Conservation (phyloP, 2,797 vertebrate genomes). For the Gymnodraco acuticeps region DNA sequence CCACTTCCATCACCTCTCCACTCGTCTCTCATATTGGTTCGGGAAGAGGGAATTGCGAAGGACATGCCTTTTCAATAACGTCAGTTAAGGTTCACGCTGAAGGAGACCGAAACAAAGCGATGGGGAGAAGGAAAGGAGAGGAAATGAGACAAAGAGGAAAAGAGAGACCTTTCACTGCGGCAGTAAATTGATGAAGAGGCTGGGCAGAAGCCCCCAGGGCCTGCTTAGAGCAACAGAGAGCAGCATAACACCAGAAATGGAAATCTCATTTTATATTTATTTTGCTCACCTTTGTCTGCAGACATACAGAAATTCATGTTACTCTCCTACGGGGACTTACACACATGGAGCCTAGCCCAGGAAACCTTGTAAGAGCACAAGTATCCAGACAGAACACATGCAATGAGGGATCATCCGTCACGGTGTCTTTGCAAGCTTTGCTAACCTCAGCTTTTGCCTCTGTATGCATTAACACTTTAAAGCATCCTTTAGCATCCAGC, state of each 20-base stretch:
- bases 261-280: slow-evolving; percentile 54
- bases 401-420: slow-evolving; percentile 34
- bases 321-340: background rate
- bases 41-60: slow-evolving; percentile 57
- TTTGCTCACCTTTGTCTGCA: slow-evolving; percentile 25
- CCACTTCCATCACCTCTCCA: slow-evolving; percentile 53
- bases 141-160: slow-evolving; percentile 50
- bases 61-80: slow-evolving; percentile 79
- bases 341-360: background rate
- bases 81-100: slow-evolving; percentile 58
- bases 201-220: slow-evolving; percentile 65
- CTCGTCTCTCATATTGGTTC: slow-evolving; percentile 25
- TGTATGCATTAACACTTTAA: slow-evolving; percentile 19
- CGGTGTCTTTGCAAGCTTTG: slow-evolving; percentile 34
- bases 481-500: background rate
- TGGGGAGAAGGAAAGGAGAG: slow-evolving; percentile 19
- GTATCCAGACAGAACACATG: slow-evolving; percentile 24
- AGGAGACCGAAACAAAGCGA: slow-evolving; percentile 41
- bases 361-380: slow-evolving; percentile 23
- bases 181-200: slow-evolving; percentile 76
- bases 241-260: slow-evolving; percentile 57
- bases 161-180: slow-evolving; percentile 48
- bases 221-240: slow-evolving; percentile 57
- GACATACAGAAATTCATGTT: background rate
- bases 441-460: slow-evolving; percentile 5